Percentiles rank a stretch among this genome's conserved stretches.
Conservation (phyloP, 2,113 vertebrate genomes). For the Thamnaconus septentrionalis region DNA sequence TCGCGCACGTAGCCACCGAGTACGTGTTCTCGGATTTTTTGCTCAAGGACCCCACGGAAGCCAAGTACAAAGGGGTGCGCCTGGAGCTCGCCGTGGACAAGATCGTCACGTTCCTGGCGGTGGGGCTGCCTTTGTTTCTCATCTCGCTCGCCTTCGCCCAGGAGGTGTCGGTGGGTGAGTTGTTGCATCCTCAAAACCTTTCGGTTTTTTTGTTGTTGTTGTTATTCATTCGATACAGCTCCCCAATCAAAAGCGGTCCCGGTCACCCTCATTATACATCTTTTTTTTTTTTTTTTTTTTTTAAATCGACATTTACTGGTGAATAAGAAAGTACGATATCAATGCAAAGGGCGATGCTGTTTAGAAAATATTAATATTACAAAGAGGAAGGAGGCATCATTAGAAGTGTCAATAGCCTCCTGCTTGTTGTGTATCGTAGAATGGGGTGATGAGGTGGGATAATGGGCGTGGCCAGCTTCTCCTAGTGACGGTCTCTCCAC, state of each 20-base stretch:
- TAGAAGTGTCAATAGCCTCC: too few relatives aligned
- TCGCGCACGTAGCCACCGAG: slow-evolving; percentile 91
- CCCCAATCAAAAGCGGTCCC: too few relatives aligned
- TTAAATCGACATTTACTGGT: neutral
- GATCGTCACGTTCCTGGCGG: slow-evolving; percentile 87
- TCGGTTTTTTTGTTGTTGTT: too few relatives aligned
- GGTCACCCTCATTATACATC: too few relatives aligned
- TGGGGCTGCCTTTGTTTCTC: slow-evolving; percentile 91
- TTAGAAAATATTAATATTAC: neutral
- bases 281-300: neutral
- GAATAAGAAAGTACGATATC: neutral
- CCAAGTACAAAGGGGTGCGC: slow-evolving; percentile 88
- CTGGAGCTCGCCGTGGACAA: slow-evolving; percentile 91
- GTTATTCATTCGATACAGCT: too few relatives aligned
- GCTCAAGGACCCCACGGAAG: slow-evolving; percentile 86
- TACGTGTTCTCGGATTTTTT: slow-evolving; percentile 96
- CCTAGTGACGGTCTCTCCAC: neutral
- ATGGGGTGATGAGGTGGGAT: neutral
- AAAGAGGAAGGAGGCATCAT: too few relatives aligned
- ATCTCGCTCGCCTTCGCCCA: slow-evolving; percentile 96
- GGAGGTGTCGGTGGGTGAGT: slow-evolving; percentile 91
- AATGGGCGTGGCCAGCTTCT: neutral
- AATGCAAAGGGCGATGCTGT: neutral
- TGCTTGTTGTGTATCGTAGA: too few relatives aligned
- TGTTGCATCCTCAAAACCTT: neutral